These are phyloP conservation scores for Paramacrobiotus metropolitanus DNA, from an alignment of 1,140 invertebrate genomes.

Conservation along the genomic window DNA sequence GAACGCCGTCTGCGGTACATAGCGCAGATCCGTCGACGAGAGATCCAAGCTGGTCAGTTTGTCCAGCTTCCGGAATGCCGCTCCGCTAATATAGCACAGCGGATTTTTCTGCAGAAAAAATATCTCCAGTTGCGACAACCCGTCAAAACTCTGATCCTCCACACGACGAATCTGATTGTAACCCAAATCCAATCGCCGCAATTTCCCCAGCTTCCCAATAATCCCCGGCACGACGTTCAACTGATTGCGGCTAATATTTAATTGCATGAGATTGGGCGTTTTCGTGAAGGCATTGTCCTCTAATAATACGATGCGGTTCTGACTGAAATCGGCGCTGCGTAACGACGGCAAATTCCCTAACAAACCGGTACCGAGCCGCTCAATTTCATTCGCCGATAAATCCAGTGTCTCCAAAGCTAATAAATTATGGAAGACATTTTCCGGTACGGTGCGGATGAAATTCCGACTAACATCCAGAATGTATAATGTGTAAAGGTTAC, in stretches of 20 bases:
- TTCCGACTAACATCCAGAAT: slow-evolving; percentile 43
- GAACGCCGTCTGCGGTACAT: background rate
- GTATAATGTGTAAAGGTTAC: slow-evolving; percentile 50
- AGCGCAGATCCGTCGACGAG: background rate
- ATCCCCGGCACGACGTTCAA: slow-evolving; percentile 42
- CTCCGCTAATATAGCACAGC: slow-evolving; percentile 40
- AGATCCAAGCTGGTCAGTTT: slow-evolving; percentile 26
- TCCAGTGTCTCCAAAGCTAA: slow-evolving; percentile 39
- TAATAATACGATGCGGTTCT: slow-evolving; percentile 46
- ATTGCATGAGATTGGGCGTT: slow-evolving; percentile 43
- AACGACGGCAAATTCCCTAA: slow-evolving; percentile 49
- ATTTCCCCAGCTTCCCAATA: slow-evolving; percentile 40
- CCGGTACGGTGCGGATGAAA: slow-evolving; percentile 38
- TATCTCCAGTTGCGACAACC: slow-evolving; percentile 48
- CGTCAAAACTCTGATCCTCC: slow-evolving; percentile 42
- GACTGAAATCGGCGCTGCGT: slow-evolving; percentile 44
- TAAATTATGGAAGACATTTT: slow-evolving; percentile 53
- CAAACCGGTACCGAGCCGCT: slow-evolving; percentile 44
- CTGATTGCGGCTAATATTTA: slow-evolving; percentile 46
- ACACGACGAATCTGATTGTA: slow-evolving; percentile 43
- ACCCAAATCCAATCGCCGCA: slow-evolving; percentile 51
- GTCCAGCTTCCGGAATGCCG: slow-evolving; percentile 52
- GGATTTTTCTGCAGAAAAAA: slow-evolving; percentile 53
- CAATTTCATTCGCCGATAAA: slow-evolving; percentile 45
- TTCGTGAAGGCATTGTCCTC: slow-evolving; percentile 55